Evolutionary conservation across 2,113 vertebrate genomes (phyloP).

Genomic region (Strigops habroptila): DNA sequence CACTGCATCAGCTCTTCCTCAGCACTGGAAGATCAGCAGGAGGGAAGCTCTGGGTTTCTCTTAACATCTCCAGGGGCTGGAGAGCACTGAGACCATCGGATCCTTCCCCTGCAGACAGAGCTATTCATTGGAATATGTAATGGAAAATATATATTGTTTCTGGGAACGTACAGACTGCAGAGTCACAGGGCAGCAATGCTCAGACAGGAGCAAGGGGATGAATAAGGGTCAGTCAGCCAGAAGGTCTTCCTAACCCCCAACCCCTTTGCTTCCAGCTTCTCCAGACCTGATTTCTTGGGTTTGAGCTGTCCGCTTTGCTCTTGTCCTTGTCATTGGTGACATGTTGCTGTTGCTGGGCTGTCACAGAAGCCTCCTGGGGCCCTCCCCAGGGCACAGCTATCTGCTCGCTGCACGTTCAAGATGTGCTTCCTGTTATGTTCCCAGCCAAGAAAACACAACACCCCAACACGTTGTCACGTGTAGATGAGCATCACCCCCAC

Average conservation of each 20-base stretch:
- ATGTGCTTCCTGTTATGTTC: not conserved
- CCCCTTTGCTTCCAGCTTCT: not conserved
- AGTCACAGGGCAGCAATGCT: not conserved
- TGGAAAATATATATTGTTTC: not conserved
- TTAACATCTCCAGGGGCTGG: not conserved
- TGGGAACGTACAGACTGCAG: not conserved
- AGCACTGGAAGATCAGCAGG: accelerated
- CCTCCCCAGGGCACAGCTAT: not conserved
- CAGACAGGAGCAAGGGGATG: not conserved
- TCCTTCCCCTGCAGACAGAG: not conserved
- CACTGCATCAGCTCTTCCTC: not conserved
- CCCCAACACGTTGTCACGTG: accelerated
- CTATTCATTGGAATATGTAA: accelerated
- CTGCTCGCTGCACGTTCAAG: not conserved
- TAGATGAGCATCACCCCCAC: not conserved
- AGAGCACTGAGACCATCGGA: accelerated
- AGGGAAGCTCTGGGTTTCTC: not conserved
- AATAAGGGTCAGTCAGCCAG: accelerated
- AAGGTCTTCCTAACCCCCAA: not conserved
- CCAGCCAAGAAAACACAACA: not conserved
- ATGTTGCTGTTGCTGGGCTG: not conserved
- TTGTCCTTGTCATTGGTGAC: not conserved
- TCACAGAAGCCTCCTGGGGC: not conserved
- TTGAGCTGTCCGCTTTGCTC: not conserved
- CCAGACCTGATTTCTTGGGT: not conserved